phyloP scores from a whole-genome alignment of 2,797 vertebrate species.

The Eidolon dupreanum region DNA sequence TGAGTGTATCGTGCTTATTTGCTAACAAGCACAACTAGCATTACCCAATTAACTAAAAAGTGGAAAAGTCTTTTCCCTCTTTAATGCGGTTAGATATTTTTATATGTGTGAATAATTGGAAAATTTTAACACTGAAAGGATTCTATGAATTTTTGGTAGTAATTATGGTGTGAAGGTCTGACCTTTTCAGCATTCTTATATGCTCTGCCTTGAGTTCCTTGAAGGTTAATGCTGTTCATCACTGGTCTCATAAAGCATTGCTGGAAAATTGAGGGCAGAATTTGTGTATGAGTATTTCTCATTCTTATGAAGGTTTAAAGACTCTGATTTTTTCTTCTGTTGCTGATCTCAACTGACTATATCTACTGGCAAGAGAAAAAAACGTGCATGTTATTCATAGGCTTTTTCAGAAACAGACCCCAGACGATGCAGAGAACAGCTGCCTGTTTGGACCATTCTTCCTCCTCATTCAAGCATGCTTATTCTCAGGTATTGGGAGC shows the following conservation, averaged over 20 bases:
- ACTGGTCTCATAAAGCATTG: neutral
- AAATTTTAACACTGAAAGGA: constrained; percentile 65
- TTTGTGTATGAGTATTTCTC: constrained; percentile 23
- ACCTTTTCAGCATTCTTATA: constrained; percentile 58
- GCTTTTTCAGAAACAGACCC: neutral
- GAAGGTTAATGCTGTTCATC: constrained; percentile 48
- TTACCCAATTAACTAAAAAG: constrained; percentile 22
- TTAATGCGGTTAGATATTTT: neutral
- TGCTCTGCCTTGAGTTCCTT: neutral
- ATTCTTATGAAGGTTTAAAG: constrained; percentile 37
- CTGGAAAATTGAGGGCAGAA: neutral
- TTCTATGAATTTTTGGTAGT: constrained; percentile 24
- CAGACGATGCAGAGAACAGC: neutral
- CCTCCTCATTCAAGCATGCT: neutral
- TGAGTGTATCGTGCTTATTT: constrained; percentile 31
- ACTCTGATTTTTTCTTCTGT: neutral
- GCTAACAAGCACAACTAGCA: neutral
- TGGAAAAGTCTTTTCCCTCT: neutral
- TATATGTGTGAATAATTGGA: constrained; percentile 47
- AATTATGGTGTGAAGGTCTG: constrained; percentile 54
- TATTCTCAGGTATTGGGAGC: neutral
- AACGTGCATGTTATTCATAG: neutral
- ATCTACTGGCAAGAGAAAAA: neutral
- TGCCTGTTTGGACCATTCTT: neutral
- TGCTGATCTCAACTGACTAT: neutral